Evolutionary conservation across 2,797 vertebrate species (phyloP).

Genomic region (Pseudocheirus occidentalis): DNA sequence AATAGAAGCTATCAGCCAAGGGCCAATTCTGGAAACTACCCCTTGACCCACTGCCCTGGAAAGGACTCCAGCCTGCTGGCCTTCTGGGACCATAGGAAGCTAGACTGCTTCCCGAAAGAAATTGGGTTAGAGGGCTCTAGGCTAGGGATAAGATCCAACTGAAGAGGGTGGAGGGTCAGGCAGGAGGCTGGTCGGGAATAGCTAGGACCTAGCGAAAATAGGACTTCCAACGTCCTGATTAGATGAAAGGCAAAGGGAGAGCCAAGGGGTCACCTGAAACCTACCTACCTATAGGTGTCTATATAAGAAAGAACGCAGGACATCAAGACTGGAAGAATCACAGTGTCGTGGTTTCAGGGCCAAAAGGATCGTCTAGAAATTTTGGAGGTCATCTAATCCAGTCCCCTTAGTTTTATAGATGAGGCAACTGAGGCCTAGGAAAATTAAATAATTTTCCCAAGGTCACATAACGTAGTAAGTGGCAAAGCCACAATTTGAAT

Average conservation of each 20-base stretch:
- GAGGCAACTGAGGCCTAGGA: background rate
- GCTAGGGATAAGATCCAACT: background rate
- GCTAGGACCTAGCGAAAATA: conserved; percentile 44
- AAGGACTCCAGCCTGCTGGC: background rate
- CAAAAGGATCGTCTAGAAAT: background rate
- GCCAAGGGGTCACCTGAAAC: background rate
- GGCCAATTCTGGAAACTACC: background rate
- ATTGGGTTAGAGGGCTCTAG: conserved; percentile 53
- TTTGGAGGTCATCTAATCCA: background rate
- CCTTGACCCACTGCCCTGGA: background rate
- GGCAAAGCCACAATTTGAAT: background rate
- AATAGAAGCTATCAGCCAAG: background rate
- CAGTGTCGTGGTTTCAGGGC: background rate
- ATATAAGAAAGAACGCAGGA: background rate
- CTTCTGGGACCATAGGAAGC: conserved; percentile 18
- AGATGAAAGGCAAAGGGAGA: conserved; percentile 34
- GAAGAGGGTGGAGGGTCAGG: conserved; percentile 24
- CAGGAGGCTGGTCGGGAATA: conserved; percentile 31
- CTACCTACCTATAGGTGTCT: background rate
- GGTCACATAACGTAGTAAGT: background rate
- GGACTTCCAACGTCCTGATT: background rate
- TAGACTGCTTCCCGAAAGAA: background rate
- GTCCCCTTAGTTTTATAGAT: background rate
- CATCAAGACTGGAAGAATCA: background rate
- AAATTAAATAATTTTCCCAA: background rate